phyloP scores from a whole-genome alignment of 2,888 invertebrate genomes.

The Eristalis tenax region DNA sequence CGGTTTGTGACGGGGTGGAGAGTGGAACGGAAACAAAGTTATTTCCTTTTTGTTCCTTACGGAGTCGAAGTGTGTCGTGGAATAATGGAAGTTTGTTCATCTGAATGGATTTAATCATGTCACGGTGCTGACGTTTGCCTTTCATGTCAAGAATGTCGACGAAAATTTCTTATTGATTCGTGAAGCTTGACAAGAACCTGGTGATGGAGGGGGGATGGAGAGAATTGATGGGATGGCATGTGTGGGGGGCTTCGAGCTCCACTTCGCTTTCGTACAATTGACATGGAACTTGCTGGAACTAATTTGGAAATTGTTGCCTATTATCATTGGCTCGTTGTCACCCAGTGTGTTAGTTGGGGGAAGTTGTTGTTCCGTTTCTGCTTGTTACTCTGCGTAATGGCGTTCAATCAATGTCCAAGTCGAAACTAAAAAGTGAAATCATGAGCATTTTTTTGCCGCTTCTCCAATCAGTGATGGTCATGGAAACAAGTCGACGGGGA shows the following conservation, averaged over 20 bases:
- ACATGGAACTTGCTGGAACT: neutral
- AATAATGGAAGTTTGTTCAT: constrained; percentile 16
- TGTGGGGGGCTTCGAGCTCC: too few relatives aligned
- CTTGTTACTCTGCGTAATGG: neutral
- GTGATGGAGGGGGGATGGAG: neutral
- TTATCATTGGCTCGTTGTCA: neutral
- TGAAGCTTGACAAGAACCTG: neutral
- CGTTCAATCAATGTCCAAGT: neutral
- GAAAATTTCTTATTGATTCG: constrained; percentile 20
- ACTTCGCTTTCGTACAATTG: neutral
- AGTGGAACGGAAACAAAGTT: neutral
- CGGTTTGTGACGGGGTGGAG: neutral
- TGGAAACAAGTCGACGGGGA: too few relatives aligned
- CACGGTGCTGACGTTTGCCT: constrained; percentile 29
- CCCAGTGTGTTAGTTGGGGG: neutral
- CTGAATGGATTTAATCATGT: constrained; percentile 26
- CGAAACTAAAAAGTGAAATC: neutral
- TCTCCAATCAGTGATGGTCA: neutral
- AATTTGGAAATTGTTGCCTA: neutral
- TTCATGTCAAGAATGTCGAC: constrained; percentile 2
- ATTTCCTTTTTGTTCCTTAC: neutral
- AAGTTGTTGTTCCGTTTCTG: neutral
- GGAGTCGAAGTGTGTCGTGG: neutral
- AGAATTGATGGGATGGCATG: neutral
- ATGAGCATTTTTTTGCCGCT: neutral